phyloP scores from a whole-genome alignment of 2,888 invertebrate species.

The Physocephala rufipes region DNA sequence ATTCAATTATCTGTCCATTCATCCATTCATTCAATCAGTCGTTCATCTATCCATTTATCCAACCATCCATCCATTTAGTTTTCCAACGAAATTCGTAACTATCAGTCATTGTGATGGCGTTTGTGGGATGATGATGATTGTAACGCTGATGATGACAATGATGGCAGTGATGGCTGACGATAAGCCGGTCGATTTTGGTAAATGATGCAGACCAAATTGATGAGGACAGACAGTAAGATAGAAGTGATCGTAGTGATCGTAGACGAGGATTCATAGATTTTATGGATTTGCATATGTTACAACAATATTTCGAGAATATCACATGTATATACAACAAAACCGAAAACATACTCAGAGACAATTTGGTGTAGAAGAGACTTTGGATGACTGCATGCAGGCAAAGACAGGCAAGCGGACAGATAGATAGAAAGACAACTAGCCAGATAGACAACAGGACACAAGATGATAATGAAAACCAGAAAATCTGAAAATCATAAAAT shows the following conservation, averaged over 20 bases:
- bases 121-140: too few relatives aligned
- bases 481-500: too few relatives aligned
- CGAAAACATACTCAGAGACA: not conserved
- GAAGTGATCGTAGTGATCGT: slow-evolving; percentile 20
- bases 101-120: too few relatives aligned
- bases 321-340: slow-evolving; percentile 15
- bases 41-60: too few relatives aligned
- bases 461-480: not conserved
- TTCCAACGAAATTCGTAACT: too few relatives aligned
- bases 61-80: too few relatives aligned
- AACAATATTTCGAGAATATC: slow-evolving; percentile 25
- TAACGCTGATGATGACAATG: not conserved
- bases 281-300: slow-evolving; percentile 28
- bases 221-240: not conserved
- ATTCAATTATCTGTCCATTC: too few relatives aligned
- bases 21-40: too few relatives aligned
- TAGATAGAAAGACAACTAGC: not conserved
- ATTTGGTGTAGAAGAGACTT: not conserved
- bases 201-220: not conserved
- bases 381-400: slow-evolving; percentile 19
- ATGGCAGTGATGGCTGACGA: not conserved
- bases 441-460: not conserved
- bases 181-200: not conserved
- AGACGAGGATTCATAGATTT: too few relatives aligned
- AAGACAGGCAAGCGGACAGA: not conserved